A percentile compares a stretch with the other conserved stretches of the same genome.
These are phyloP conservation scores for Boloria selene DNA, from an alignment of 2,888 invertebrate species.

Conservation along the genomic window DNA sequence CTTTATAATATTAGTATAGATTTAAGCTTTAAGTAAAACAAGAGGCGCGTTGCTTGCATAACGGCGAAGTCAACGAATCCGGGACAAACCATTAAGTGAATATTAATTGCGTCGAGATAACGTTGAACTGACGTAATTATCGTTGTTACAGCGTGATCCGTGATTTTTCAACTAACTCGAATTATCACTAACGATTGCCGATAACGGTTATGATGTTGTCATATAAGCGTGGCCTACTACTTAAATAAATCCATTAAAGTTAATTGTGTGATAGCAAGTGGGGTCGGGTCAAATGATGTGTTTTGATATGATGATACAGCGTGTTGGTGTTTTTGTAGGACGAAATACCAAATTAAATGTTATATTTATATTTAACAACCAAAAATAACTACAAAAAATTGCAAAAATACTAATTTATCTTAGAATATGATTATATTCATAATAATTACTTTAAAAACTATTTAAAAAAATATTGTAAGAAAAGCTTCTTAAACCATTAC, in stretches of 20 bases:
- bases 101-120: slow-evolving; percentile 1
- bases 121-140: slow-evolving; percentile 22
- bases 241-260: slow-evolving; percentile 80
- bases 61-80: not conserved
- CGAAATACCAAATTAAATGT: not conserved
- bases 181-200: slow-evolving; percentile 43
- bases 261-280: slow-evolving; percentile 71
- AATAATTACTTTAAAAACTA: too few species aligned
- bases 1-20: too few species aligned
- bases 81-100: not conserved
- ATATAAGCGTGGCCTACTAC: slow-evolving; percentile 53
- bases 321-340: slow-evolving; percentile 21
- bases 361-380: not conserved
- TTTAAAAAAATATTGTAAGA: too few species aligned
- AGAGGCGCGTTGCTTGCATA: too few species aligned
- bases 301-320: slow-evolving; percentile 39
- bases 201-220: slow-evolving; percentile 40
- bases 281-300: slow-evolving; percentile 57
- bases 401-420: too few species aligned
- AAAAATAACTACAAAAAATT: too few species aligned
- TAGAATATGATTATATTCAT: too few species aligned
- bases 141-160: slow-evolving; percentile 9
- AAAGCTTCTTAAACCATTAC: too few species aligned
- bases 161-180: slow-evolving; percentile 25
- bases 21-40: too few species aligned